These are phyloP conservation scores for Babylonia areolata DNA, from an alignment of 1,140 invertebrate genomes.

Conservation along the genomic window DNA sequence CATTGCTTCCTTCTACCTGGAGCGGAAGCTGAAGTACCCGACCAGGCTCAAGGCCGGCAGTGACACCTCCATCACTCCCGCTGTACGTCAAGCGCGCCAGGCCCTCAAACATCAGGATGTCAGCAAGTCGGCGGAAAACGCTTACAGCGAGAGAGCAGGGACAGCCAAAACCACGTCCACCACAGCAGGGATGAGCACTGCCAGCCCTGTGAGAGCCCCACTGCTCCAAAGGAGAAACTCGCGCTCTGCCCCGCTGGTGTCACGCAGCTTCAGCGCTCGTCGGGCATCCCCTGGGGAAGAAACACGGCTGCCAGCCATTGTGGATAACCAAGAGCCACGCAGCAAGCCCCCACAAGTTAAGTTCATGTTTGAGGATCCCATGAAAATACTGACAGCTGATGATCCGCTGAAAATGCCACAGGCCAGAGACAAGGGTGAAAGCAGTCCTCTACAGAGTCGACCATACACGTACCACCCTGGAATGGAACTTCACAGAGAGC, in stretches of 20 bases:
- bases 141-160: neutral
- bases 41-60: conserved; percentile 54
- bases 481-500: conserved; percentile 26
- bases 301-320: conserved; percentile 17
- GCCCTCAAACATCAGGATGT: conserved; percentile 31
- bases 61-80: conserved; percentile 60
- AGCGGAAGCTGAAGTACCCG: conserved; percentile 63
- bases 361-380: conserved; percentile 42
- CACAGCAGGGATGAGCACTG: neutral
- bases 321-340: neutral
- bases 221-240: conserved; percentile 21
- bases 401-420: conserved; percentile 15
- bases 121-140: neutral
- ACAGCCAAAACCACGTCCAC: neutral
- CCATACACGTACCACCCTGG: conserved; percentile 52
- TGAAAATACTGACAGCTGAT: conserved; percentile 20
- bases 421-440: conserved; percentile 8
- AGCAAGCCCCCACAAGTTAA: conserved; percentile 36
- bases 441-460: conserved; percentile 29
- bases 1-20: conserved; percentile 62
- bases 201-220: neutral
- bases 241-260: conserved; percentile 18
- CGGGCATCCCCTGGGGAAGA: neutral
- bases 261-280: neutral
- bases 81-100: conserved; percentile 62